phyloP scores from a whole-genome alignment of 2,888 invertebrate genomes.

The Cephus spinipes region DNA sequence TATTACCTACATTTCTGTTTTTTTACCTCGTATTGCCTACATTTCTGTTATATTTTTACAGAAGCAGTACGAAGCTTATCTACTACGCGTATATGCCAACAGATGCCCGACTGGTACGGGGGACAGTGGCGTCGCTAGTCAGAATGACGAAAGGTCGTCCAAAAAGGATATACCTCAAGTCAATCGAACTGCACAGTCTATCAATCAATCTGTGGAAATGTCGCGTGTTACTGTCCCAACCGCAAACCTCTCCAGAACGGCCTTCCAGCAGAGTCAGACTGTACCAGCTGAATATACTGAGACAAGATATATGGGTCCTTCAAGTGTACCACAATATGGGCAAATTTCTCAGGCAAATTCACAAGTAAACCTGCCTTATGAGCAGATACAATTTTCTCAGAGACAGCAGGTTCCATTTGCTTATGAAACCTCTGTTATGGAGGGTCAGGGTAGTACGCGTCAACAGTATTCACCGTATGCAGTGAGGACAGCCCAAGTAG shows the following conservation, averaged over 20 bases:
- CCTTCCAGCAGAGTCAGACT: not conserved
- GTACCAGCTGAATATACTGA: not conserved
- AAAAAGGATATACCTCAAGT: conserved; percentile 7
- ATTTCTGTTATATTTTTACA: conserved; percentile 32
- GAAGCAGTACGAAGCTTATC: conserved; percentile 57
- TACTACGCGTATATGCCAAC: conserved; percentile 41
- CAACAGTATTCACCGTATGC: not conserved
- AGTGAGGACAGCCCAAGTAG: not conserved
- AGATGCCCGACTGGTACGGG: conserved; percentile 39
- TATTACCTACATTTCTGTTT: not conserved
- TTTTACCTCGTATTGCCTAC: not conserved
- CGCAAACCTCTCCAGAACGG: not conserved
- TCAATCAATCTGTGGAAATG: not conserved
- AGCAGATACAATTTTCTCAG: not conserved
- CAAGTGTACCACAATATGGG: not conserved
- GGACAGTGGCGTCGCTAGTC: conserved; percentile 52
- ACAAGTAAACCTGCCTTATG: not conserved
- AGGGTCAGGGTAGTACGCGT: not conserved
- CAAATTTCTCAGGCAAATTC: not conserved
- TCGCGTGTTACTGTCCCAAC: not conserved
- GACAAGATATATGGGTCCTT: not conserved
- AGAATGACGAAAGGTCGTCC: conserved; percentile 37
- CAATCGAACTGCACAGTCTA: not conserved
- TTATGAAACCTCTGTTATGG: not conserved
- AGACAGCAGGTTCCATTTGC: not conserved